Percentiles rank a stretch among this genome's conserved stretches.
Evolutionary conservation across 2,113 vertebrate genomes (phyloP).

Genomic region (Xenus cinereus): DNA sequence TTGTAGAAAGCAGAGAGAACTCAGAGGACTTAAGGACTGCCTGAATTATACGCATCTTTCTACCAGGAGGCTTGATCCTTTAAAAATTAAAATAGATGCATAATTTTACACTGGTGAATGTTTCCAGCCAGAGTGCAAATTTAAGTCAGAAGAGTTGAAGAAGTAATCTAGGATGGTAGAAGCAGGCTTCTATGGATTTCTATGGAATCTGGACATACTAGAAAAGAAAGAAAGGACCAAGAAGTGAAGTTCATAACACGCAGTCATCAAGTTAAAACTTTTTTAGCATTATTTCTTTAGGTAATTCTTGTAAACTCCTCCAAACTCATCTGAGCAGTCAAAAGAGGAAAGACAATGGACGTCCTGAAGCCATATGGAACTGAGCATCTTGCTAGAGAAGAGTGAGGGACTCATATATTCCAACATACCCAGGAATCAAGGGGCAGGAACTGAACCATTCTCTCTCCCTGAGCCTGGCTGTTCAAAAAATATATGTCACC

Average conservation of each 20-base stretch:
- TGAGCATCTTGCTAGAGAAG: background rate
- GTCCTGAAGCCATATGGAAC: background rate
- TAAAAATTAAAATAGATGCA: background rate
- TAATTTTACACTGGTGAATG: background rate
- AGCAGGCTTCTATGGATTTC: background rate
- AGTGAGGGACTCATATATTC: rapidly evolving
- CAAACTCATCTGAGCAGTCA: background rate
- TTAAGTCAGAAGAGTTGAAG: background rate
- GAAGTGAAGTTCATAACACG: background rate
- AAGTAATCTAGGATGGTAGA: background rate
- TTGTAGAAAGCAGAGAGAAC: background rate
- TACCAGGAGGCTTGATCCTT: background rate
- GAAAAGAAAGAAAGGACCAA: background rate
- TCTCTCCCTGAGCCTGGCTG: background rate
- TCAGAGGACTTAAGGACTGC: background rate
- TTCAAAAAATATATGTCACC: background rate
- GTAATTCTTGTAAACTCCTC: background rate
- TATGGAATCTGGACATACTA: background rate
- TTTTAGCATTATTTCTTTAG: background rate
- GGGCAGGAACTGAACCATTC: background rate
- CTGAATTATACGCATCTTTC: background rate
- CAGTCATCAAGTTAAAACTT: background rate
- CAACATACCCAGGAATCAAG: background rate
- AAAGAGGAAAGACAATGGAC: background rate
- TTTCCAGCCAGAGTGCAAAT: background rate